These are phyloP conservation scores for Pseudoips prasinana DNA, from an alignment of 2,888 invertebrate genomes.

Conservation along the genomic window DNA sequence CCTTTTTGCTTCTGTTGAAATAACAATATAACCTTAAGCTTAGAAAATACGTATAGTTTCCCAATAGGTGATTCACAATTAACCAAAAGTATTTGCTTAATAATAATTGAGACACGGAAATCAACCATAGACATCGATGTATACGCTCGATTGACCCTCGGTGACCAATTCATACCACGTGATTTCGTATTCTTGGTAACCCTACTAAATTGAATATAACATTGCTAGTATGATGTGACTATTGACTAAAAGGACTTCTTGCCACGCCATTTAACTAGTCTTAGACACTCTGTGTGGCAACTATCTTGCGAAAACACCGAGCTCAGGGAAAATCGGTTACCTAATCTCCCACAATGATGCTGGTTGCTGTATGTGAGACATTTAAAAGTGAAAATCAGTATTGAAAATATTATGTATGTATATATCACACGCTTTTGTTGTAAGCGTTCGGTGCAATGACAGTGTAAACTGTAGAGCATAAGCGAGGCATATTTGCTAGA, in stretches of 20 bases:
- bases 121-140: slow-evolving; percentile 43
- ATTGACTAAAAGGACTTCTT: slow-evolving; percentile 39
- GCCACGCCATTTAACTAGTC: slow-evolving; percentile 49
- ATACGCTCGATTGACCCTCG: slow-evolving; percentile 39
- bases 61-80: slow-evolving; percentile 15
- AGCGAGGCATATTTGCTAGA: too few species aligned
- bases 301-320: slow-evolving; percentile 63
- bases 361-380: slow-evolving; percentile 26
- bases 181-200: slow-evolving; percentile 31
- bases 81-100: slow-evolving; percentile 26
- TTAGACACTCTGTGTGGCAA: slow-evolving; percentile 53
- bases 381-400: slow-evolving; percentile 29
- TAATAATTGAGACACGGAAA: slow-evolving; percentile 41
- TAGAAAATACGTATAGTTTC: slow-evolving; percentile 5
- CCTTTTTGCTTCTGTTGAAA: background rate
- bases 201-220: slow-evolving; percentile 42
- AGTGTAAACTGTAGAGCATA: slow-evolving; percentile 11
- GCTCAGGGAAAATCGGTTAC: slow-evolving; percentile 65
- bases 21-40: slow-evolving; percentile 3
- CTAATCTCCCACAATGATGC: slow-evolving; percentile 59
- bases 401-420: slow-evolving; percentile 23
- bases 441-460: background rate
- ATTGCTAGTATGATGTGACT: slow-evolving; percentile 22
- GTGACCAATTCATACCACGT: slow-evolving; percentile 37
- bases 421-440: slow-evolving; percentile 29